These are phyloP conservation scores for Mormyrus proboscirostris DNA, from an alignment of 2,797 vertebrate genomes.

Conservation along the genomic window DNA sequence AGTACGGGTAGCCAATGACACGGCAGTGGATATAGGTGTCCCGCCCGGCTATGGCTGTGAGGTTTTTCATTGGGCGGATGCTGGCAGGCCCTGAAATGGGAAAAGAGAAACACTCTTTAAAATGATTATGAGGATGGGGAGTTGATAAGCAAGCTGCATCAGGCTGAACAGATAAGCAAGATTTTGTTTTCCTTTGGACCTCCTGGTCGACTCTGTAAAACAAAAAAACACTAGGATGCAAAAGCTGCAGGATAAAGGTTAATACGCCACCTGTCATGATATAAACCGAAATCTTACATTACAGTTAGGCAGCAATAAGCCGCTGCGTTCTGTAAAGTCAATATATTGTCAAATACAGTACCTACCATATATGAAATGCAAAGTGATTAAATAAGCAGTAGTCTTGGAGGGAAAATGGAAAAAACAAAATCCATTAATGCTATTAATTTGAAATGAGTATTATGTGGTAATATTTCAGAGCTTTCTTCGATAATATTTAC, in stretches of 20 bases:
- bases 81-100: constrained; percentile 80
- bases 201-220: constrained; percentile 31
- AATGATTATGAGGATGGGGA: constrained; percentile 45
- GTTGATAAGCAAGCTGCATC: constrained; percentile 18
- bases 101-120: constrained; percentile 60
- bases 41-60: constrained; percentile 91
- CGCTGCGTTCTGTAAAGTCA: background rate
- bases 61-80: constrained; percentile 96
- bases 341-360: background rate
- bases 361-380: background rate
- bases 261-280: background rate
- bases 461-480: background rate
- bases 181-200: constrained; percentile 26
- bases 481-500: background rate
- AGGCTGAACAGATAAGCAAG: background rate
- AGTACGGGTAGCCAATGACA: constrained; percentile 95
- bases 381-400: background rate
- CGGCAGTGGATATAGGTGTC: constrained; percentile 96
- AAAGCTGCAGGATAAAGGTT: constrained; percentile 8
- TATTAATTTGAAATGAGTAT: background rate
- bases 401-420: background rate
- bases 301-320: background rate
- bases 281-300: background rate
- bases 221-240: constrained; percentile 30
- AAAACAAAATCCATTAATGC: background rate